Conservation (phyloP, 2,113 vertebrate species). For the Myiozetetes cayanensis region DNA sequence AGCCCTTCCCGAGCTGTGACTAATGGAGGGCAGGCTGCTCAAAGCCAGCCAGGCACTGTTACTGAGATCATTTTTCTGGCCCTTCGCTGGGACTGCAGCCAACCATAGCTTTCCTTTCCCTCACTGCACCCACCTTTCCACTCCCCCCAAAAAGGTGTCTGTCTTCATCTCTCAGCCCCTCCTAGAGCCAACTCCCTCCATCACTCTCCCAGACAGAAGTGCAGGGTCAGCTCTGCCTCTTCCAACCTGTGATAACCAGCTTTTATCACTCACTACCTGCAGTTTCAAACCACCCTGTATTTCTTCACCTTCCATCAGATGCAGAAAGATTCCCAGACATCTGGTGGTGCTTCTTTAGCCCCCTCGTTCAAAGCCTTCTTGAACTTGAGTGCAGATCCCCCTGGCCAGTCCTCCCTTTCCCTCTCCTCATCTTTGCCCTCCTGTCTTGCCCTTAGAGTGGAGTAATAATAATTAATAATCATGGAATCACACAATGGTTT, state of each 20-base stretch:
- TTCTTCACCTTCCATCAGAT: background rate
- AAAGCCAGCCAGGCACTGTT: constrained; percentile 10
- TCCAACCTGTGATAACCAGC: constrained; percentile 1
- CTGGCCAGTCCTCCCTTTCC: background rate
- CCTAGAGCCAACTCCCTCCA: background rate
- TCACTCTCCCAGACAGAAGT: constrained; percentile 46
- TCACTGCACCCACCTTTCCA: background rate
- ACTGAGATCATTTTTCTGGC: constrained; percentile 17
- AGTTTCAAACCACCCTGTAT: background rate
- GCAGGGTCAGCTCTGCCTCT: constrained; percentile 60
- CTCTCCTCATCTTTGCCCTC: rapidly evolving
- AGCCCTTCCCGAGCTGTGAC: background rate
- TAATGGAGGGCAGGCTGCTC: background rate
- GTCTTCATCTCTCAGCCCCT: constrained; percentile 46
- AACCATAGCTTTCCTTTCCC: constrained; percentile 7
- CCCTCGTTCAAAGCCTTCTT: background rate
- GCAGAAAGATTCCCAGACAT: background rate
- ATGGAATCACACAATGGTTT: background rate
- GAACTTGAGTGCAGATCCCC: background rate
- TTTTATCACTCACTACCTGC: constrained; percentile 23
- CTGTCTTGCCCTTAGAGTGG: background rate
- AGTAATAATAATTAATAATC: background rate
- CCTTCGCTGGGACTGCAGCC: constrained; percentile 27
- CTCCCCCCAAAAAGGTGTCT: constrained; percentile 39
- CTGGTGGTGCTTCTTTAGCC: background rate